Conservation (phyloP, 2,888 invertebrate species). For the Blera fallax region DNA sequence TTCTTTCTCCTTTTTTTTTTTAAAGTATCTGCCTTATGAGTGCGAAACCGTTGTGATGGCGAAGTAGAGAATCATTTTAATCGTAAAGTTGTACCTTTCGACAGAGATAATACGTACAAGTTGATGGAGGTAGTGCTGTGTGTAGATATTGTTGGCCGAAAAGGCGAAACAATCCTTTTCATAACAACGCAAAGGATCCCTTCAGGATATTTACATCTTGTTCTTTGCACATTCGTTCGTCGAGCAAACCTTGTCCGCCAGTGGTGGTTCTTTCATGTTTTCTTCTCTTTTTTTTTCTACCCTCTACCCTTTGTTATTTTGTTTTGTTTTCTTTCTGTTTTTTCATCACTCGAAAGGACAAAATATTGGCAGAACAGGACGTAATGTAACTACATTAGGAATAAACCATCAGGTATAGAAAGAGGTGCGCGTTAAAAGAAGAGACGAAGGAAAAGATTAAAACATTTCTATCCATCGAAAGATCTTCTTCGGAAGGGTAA, state of each 20-base stretch:
- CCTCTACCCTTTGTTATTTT: not conserved
- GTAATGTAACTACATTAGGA: slow-evolving; percentile 35
- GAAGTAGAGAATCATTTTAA: slow-evolving; percentile 38
- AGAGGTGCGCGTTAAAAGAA: slow-evolving; percentile 6
- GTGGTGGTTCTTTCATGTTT: not conserved
- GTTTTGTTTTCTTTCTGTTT: slow-evolving; percentile 9
- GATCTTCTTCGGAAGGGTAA: not conserved
- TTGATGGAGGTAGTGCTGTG: slow-evolving; percentile 3
- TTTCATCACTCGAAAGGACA: slow-evolving; percentile 27
- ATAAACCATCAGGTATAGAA: slow-evolving; percentile 4
- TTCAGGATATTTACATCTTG: slow-evolving; percentile 49
- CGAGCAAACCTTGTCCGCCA: not conserved
- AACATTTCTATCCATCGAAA: slow-evolving; percentile 25
- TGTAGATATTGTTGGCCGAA: not conserved
- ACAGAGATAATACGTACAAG: slow-evolving; percentile 37
- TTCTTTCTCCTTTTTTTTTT: not conserved
- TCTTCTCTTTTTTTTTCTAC: not conserved
- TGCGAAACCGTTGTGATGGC: not conserved
- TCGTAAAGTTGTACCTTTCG: slow-evolving; percentile 49
- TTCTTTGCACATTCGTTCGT: slow-evolving; percentile 13
- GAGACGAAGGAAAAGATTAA: slow-evolving; percentile 42
- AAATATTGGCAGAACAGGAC: slow-evolving; percentile 51
- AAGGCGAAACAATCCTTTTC: slow-evolving; percentile 43
- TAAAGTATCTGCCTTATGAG: not conserved
- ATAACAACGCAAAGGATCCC: slow-evolving; percentile 34